phyloP scores from a whole-genome alignment of 2,888 invertebrate genomes.

The Nasonia oneida region DNA sequence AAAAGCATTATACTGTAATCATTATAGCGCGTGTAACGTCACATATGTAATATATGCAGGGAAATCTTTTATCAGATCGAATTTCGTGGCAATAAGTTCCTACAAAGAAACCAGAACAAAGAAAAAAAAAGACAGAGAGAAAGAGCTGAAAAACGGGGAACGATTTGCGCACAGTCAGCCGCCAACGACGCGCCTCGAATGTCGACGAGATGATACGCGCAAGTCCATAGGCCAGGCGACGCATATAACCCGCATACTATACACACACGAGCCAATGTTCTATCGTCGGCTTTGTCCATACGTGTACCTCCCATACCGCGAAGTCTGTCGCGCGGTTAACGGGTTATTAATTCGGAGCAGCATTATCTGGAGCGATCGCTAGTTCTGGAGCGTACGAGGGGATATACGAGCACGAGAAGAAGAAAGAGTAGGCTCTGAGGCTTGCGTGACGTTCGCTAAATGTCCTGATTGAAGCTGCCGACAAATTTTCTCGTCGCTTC shows the following conservation, averaged over 20 bases:
- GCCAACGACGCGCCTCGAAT: not conserved
- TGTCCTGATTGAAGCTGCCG: not conserved
- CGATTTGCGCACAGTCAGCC: not conserved
- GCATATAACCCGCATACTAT: not conserved
- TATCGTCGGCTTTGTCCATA: not conserved
- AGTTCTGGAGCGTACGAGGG: not conserved
- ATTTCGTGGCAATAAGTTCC: too few relatives aligned
- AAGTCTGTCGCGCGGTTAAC: constrained; percentile 16
- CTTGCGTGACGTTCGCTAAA: not conserved
- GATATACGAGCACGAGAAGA: not conserved
- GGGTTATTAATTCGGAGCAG: constrained; percentile 34
- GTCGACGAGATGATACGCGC: not conserved
- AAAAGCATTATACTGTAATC: too few relatives aligned
- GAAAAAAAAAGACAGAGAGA: not conserved
- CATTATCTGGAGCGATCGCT: constrained; percentile 25
- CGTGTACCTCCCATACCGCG: not conserved
- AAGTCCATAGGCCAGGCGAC: not conserved
- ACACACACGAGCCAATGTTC: not conserved
- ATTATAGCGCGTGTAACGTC: too few relatives aligned
- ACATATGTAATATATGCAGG: too few relatives aligned
- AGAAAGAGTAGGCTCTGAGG: not conserved
- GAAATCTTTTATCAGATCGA: too few relatives aligned
- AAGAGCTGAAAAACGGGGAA: not conserved
- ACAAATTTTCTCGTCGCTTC: not conserved
- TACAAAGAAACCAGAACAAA: not conserved